Evolutionary conservation across 2,113 vertebrate genomes (phyloP).

Genomic region (Connochaetes taurinus): DNA sequence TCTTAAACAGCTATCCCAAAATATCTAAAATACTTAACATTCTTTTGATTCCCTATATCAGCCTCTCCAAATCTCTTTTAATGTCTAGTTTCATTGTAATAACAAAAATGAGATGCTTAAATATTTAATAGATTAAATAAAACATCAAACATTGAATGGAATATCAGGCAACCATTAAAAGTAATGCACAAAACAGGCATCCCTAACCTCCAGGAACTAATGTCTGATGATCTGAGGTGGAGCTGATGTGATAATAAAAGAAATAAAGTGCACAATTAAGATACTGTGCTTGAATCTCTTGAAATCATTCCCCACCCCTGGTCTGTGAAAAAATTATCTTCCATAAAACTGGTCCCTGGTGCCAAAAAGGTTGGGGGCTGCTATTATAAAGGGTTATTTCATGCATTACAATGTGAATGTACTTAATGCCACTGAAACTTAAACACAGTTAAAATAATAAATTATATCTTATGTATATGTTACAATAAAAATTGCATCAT

Average conservation of each 20-base stretch:
- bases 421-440: background rate
- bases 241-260: background rate
- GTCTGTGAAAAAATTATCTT: background rate
- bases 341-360: background rate
- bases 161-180: background rate
- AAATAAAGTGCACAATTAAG: background rate
- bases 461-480: background rate
- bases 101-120: background rate
- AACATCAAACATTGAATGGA: background rate
- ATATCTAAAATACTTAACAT: background rate
- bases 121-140: slow-evolving; percentile 1
- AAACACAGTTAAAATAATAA: background rate
- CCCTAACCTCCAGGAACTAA: background rate
- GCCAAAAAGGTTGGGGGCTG: background rate
- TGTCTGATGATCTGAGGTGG: background rate
- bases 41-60: background rate
- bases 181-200: background rate
- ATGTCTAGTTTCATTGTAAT: background rate
- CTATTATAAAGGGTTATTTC: background rate
- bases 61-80: background rate
- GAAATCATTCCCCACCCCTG: background rate
- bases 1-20: background rate
- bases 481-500: background rate
- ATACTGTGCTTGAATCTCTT: background rate
- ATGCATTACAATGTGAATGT: background rate